Conservation (phyloP, 2,888 invertebrate species). For the Leptopilina syphax region DNA sequence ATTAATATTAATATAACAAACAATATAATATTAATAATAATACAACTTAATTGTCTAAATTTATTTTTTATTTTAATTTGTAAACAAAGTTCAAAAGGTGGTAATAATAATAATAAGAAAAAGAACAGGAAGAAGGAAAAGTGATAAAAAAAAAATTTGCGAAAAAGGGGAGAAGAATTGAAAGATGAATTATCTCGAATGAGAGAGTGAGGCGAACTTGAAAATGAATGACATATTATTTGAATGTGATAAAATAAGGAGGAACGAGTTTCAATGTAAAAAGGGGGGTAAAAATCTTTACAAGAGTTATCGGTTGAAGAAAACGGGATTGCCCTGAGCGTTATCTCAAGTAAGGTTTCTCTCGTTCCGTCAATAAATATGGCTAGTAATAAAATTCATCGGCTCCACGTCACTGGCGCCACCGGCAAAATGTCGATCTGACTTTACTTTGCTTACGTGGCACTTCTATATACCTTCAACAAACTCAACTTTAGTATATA, state of each 20-base stretch:
- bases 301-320: slow-evolving; percentile 5
- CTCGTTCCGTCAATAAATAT: slow-evolving; percentile 12
- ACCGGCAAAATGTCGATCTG: slow-evolving; percentile 18
- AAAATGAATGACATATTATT: slow-evolving; percentile 15
- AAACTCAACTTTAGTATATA: slow-evolving; percentile 13
- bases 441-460: slow-evolving; percentile 24
- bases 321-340: slow-evolving; percentile 17
- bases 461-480: slow-evolving; percentile 13
- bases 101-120: too few relatives aligned
- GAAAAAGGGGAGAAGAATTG: too few relatives aligned
- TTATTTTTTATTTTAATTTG: too few relatives aligned
- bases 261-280: slow-evolving; percentile 5
- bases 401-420: slow-evolving; percentile 23
- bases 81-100: too few relatives aligned
- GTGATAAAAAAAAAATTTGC: too few relatives aligned
- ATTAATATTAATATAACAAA: too few relatives aligned
- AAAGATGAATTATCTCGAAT: neutral
- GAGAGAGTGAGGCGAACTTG: neutral
- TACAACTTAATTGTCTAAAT: too few relatives aligned
- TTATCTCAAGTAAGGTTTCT: slow-evolving; percentile 20
- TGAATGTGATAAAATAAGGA: slow-evolving; percentile 5
- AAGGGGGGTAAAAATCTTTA: slow-evolving; percentile 3
- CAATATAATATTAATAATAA: too few relatives aligned
- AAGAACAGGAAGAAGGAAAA: too few relatives aligned
- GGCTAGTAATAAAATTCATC: slow-evolving; percentile 34